These are phyloP conservation scores for Sarotherodon lohbergeri DNA, from an alignment of 2,113 vertebrate genomes.

Conservation along the genomic window DNA sequence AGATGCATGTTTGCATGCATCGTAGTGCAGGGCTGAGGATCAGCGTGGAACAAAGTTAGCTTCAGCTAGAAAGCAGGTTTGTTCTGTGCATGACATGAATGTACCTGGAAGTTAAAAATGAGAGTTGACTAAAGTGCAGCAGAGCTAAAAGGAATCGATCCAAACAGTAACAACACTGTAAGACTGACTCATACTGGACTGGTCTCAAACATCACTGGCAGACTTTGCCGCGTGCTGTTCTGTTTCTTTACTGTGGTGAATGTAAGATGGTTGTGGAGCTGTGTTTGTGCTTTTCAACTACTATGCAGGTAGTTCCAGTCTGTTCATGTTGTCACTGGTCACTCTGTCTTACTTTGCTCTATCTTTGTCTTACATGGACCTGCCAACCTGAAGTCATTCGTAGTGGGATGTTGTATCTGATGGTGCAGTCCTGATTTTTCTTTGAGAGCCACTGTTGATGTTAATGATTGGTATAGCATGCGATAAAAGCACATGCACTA, in stretches of 20 bases:
- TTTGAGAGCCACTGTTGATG: neutral
- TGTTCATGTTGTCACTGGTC: constrained; percentile 5
- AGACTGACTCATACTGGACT: neutral
- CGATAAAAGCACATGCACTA: neutral
- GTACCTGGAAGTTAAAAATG: neutral
- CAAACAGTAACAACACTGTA: accelerated
- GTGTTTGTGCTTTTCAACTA: neutral
- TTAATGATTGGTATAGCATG: neutral
- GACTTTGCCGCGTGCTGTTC: neutral
- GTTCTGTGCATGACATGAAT: neutral
- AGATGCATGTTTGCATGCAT: neutral
- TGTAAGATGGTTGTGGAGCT: neutral
- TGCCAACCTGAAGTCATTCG: constrained; percentile 27
- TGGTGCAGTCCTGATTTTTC: neutral
- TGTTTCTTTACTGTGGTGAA: neutral
- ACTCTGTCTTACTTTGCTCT: constrained; percentile 32
- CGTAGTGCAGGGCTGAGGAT: neutral
- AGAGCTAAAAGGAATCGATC: neutral
- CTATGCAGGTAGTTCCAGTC: neutral
- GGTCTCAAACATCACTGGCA: neutral
- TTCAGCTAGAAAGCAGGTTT: neutral
- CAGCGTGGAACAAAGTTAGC: neutral
- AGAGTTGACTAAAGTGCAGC: neutral
- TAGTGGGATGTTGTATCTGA: neutral
- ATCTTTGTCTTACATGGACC: constrained; percentile 40